Percentiles rank a stretch among this genome's conserved stretches.
phyloP scores from a whole-genome alignment of 2,888 invertebrate genomes.

The Alviniconcha strummeri region DNA sequence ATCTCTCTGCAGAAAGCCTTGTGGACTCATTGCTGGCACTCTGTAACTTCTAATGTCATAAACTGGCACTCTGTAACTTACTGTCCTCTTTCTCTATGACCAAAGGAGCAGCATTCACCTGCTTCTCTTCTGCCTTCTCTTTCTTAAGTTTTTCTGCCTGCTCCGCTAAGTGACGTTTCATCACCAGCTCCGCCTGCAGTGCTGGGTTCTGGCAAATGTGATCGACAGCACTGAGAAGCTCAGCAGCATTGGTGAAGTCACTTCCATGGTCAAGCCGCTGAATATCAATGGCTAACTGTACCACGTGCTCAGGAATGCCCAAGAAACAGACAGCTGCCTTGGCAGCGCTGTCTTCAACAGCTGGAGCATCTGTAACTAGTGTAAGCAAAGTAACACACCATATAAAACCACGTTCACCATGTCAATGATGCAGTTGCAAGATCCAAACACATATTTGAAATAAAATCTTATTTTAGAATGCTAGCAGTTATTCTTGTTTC shows the following conservation, averaged over 20 bases:
- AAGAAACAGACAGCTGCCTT: background rate
- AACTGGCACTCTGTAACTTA: background rate
- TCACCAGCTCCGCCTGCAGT: background rate
- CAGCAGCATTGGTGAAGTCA: background rate
- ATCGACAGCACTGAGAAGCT: background rate
- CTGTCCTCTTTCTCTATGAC: background rate
- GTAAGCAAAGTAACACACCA: no score
- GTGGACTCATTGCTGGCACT: no score
- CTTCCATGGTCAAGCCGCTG: slow-evolving; percentile 7
- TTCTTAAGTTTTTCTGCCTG: background rate
- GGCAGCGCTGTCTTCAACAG: background rate
- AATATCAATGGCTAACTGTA: background rate
- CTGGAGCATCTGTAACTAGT: no score
- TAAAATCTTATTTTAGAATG: no score
- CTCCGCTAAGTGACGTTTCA: background rate
- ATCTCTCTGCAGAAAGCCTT: no score
- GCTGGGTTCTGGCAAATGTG: background rate
- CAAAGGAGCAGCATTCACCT: background rate
- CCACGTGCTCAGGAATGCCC: slow-evolving; percentile 2
- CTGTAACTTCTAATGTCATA: no score
- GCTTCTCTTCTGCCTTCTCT: background rate
- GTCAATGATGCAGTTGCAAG: no score
- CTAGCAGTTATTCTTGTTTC: no score
- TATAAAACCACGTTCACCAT: no score
- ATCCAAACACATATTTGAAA: no score